These are phyloP conservation scores for Gadopsis marmoratus DNA, from an alignment of 2,797 vertebrate genomes.

Conservation along the genomic window DNA sequence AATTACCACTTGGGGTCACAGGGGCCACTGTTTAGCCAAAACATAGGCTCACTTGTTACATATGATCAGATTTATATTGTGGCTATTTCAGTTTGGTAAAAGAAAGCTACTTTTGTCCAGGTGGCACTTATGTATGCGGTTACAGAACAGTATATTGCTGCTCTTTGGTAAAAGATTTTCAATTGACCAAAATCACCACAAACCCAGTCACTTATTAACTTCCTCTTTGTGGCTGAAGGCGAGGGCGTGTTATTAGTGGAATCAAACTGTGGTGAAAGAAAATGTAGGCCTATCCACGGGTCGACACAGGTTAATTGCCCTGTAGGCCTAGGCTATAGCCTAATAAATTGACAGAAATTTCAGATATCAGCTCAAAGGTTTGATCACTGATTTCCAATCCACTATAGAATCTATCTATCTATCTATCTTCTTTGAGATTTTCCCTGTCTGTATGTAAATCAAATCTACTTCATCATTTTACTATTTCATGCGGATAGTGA, in stretches of 20 bases:
- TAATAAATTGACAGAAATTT: neutral
- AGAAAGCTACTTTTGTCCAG: too few species aligned
- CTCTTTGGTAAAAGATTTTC: neutral
- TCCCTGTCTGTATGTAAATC: neutral
- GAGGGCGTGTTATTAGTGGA: neutral
- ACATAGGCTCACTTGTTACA: neutral
- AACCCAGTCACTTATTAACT: neutral
- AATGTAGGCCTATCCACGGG: neutral
- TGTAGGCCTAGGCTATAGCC: neutral
- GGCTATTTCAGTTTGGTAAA: neutral
- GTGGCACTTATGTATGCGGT: neutral
- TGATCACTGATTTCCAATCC: neutral
- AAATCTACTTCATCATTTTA: neutral
- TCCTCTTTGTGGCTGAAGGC: neutral
- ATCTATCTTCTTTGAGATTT: too few species aligned
- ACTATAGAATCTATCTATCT: neutral
- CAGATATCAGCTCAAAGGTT: neutral
- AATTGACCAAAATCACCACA: neutral
- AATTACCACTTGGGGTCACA: slow-evolving; percentile 6
- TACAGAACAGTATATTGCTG: neutral
- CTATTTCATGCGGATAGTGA: slow-evolving; percentile 43
- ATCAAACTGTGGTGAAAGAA: neutral
- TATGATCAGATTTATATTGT: neutral
- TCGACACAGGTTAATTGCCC: neutral
- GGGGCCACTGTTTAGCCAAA: slow-evolving; percentile 22